Percentiles rank a stretch among this genome's conserved stretches.
These are phyloP conservation scores for Xanthia togata DNA, from an alignment of 2,888 invertebrate species.

Conservation along the genomic window DNA sequence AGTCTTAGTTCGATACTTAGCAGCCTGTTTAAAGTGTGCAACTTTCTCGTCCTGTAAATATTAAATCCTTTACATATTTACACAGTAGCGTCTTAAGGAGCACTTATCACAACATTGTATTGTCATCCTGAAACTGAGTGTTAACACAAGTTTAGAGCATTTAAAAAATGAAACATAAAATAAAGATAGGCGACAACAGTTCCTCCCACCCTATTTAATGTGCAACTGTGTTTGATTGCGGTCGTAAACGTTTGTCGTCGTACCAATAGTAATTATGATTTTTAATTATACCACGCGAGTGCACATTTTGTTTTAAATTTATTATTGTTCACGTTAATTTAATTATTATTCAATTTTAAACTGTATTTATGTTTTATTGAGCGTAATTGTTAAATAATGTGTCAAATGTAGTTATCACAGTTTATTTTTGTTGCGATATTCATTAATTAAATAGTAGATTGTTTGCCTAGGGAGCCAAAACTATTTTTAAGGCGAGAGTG, in stretches of 20 bases:
- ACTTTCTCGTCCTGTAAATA: too few relatives aligned
- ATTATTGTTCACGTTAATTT: constrained; percentile 68
- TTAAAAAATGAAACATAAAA: background rate
- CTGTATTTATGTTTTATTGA: constrained; percentile 62
- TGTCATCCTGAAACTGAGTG: too few relatives aligned
- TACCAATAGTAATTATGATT: constrained; percentile 80
- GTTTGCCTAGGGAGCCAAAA: too few relatives aligned
- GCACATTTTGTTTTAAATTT: constrained; percentile 69
- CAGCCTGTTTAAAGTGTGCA: too few relatives aligned
- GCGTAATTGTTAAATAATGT: constrained; percentile 62
- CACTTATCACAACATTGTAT: too few relatives aligned
- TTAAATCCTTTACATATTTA: too few relatives aligned
- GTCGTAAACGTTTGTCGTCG: constrained; percentile 77
- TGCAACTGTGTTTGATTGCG: constrained; percentile 88
- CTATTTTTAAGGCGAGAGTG: too few relatives aligned
- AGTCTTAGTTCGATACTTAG: too few relatives aligned
- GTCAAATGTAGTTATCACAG: constrained; percentile 47
- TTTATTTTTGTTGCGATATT: constrained; percentile 24
- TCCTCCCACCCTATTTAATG: constrained; percentile 75
- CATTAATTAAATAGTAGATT: too few relatives aligned
- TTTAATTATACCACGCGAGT: constrained; percentile 77
- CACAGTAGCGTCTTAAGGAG: too few relatives aligned
- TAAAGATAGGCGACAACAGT: constrained; percentile 23
- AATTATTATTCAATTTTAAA: constrained; percentile 68
- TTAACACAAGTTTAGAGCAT: too few relatives aligned